Evolutionary conservation across 1,140 invertebrate species (phyloP).

Genomic region (Octopus sinensis): DNA sequence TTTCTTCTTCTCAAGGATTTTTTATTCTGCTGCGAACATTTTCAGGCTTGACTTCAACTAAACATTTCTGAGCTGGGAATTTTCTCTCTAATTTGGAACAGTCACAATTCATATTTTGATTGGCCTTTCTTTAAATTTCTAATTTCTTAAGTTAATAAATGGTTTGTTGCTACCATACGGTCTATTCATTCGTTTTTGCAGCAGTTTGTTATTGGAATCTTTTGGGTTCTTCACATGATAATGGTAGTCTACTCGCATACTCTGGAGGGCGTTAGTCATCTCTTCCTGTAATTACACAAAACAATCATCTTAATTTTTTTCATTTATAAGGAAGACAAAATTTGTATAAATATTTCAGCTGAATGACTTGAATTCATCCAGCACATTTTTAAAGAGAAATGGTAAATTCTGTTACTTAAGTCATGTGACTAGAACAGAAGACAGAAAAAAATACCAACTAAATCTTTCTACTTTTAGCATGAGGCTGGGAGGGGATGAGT

Average conservation of each 20-base stretch:
- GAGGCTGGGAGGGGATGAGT: too few species aligned
- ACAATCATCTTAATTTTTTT: background rate
- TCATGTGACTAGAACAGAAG: too few species aligned
- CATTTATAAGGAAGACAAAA: background rate
- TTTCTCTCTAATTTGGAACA: background rate
- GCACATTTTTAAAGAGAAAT: too few species aligned
- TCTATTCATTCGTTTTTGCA: constrained; percentile 72
- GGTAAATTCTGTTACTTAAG: too few species aligned
- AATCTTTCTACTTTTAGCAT: too few species aligned
- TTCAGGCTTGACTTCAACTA: background rate
- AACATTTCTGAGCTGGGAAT: background rate
- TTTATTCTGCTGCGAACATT: background rate
- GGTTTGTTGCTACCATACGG: background rate
- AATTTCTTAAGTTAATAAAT: constrained; percentile 17
- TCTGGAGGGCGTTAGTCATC: constrained; percentile 92
- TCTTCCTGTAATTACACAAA: constrained; percentile 74
- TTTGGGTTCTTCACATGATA: constrained; percentile 84
- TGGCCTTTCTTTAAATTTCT: constrained; percentile 6
- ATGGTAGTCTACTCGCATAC: constrained; percentile 95
- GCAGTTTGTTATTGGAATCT: constrained; percentile 83
- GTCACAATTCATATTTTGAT: background rate
- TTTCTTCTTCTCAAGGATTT: background rate
- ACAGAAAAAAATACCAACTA: too few species aligned
- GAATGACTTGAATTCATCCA: too few species aligned
- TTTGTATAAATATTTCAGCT: background rate